Evolutionary conservation across 2,888 invertebrate species (phyloP).

Genomic region (Ochropacha duplaris): DNA sequence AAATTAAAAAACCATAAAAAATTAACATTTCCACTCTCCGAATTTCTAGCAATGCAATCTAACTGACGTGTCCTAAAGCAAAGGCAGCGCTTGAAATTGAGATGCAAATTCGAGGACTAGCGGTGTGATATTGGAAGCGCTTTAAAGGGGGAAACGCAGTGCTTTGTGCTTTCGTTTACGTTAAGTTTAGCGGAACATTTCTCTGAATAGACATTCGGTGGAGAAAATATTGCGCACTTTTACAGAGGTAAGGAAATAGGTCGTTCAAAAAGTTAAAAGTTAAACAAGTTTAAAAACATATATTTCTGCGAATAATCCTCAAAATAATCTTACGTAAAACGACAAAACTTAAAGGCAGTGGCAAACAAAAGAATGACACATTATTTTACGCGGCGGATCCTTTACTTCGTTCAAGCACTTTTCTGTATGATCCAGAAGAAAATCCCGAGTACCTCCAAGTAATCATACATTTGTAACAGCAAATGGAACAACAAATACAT

Average conservation of each 20-base stretch:
- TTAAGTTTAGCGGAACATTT: constrained; percentile 6
- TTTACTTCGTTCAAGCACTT: not conserved
- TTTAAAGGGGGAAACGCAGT: constrained; percentile 35
- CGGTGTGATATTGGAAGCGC: constrained; percentile 34
- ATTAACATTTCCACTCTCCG: not conserved
- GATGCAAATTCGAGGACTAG: constrained; percentile 35
- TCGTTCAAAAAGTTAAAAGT: not conserved
- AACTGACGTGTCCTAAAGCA: constrained; percentile 21
- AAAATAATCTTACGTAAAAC: not conserved
- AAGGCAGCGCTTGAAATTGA: constrained; percentile 39
- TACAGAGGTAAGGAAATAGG: not conserved
- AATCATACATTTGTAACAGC: not conserved
- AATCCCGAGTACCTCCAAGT: not conserved
- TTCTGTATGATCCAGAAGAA: not conserved
- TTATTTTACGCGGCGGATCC: no score
- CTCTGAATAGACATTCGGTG: not conserved
- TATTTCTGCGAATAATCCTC: no score
- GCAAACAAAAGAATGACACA: no score
- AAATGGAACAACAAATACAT: not conserved
- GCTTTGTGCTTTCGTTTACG: constrained; percentile 42
- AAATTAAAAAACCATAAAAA: not conserved
- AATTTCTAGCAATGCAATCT: not conserved
- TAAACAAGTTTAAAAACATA: no score
- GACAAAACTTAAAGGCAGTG: no score
- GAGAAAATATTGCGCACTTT: not conserved